Base-by-base conservation (phyloP, 2,113 vertebrate species). In the Odontophorus gujanensis region DNA sequence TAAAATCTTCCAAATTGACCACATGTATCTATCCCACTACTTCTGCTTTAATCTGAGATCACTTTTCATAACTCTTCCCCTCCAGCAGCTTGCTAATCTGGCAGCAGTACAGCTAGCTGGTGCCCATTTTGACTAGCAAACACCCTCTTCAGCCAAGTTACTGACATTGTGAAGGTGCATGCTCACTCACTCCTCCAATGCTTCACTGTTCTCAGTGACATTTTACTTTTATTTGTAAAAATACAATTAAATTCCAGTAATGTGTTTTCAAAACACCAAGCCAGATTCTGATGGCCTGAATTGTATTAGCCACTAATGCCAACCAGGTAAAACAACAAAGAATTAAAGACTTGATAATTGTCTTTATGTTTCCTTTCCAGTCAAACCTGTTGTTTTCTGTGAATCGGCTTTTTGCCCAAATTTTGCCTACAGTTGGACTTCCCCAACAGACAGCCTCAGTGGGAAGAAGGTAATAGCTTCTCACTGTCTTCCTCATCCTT, bases 401-500 rank as follows among this genome's bases (percentile, higher is more conserved):
- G 67, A 84, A 79, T 32, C 51, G 26, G 50, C 10, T 68, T 93
- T 95, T 89, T 51, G 24, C 30, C 81, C 16, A 2, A 51, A 50
- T 69, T 87, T 75, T 95, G 80, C 59, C 74, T 84, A 50, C 51
- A 72, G 73, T 67, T 93, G 95, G 68, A 81, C 88, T 95, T 84
- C 88, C 73, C 76, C 90, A 80, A 80, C 76, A 94, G 36, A 75
- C 25, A 50, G 63, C 87, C 72, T 63, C 72, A 43, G 75, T 53
- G 25, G 68, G 72, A 90, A 89, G 38, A 13, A 58, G 67, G 80
- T 80, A 58, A 87, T 51, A 15, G 47, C 87, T 93, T 95, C 92
- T 65, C 42, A 34, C 72, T 74, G 76, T 69, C 50, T 67, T 91
- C 68, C 82, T 87, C 68, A 38, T 55, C 65, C 38, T 69, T 93